phyloP scores from a whole-genome alignment of 2,888 invertebrate species.

The Drosophila putrida region DNA sequence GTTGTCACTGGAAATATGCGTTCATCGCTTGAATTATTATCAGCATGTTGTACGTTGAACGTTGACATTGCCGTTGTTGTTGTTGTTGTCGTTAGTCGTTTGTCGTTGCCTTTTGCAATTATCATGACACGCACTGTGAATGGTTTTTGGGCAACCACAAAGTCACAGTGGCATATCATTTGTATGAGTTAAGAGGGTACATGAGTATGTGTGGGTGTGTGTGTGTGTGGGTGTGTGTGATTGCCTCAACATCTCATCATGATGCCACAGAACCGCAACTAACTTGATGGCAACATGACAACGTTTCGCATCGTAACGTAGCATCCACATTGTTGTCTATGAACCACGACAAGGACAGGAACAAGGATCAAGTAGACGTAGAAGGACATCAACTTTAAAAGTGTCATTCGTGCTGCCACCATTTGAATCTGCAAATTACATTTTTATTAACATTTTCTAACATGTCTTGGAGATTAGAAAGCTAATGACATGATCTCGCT shows the following conservation, averaged over 20 bases:
- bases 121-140: constrained; percentile 67
- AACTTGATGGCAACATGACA: constrained; percentile 66
- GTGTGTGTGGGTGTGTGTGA: constrained; percentile 23
- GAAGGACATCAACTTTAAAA: constrained; percentile 40
- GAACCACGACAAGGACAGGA: constrained; percentile 57
- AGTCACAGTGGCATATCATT: constrained; percentile 62
- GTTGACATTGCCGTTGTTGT: constrained; percentile 17
- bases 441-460: constrained; percentile 57
- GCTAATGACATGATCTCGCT: too few relatives aligned
- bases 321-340: constrained; percentile 45
- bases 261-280: constrained; percentile 76
- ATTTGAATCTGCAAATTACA: constrained; percentile 57
- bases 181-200: constrained; percentile 29
- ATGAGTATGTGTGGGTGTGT: constrained; percentile 3
- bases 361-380: constrained; percentile 1
- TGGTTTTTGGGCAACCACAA: constrained; percentile 59
- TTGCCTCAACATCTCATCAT: constrained; percentile 72
- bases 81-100: constrained; percentile 23
- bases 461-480: constrained; percentile 10
- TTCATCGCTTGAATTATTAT: constrained; percentile 75
- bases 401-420: constrained; percentile 17
- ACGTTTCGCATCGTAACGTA: constrained; percentile 43
- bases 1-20: constrained; percentile 33
- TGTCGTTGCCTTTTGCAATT: constrained; percentile 68
- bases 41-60: constrained; percentile 68